Conservation (phyloP, 2,888 invertebrate species). For the Eudasyphora cyanicolor region DNA sequence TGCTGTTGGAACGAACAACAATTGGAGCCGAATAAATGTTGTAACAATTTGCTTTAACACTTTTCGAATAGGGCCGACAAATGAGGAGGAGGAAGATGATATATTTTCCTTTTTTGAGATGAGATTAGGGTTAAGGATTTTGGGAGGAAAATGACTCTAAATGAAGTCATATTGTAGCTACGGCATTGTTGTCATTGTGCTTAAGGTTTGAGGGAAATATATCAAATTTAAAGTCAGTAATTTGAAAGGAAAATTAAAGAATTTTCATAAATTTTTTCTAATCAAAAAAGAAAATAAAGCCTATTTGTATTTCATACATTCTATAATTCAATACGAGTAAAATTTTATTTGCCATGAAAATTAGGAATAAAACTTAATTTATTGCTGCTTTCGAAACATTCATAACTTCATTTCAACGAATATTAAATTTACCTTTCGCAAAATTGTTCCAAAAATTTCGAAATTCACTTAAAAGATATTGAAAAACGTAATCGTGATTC, state of each 20-base stretch:
- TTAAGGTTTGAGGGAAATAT: not conserved
- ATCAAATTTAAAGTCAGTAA: not conserved
- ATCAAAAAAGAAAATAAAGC: too few species aligned
- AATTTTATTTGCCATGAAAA: too few species aligned
- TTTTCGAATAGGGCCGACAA: not conserved
- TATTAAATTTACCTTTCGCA: not conserved
- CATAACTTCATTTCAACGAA: too few species aligned
- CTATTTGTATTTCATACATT: too few species aligned
- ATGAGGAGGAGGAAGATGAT: not conserved
- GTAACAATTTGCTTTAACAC: conserved; percentile 31
- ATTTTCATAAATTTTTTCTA: too few species aligned
- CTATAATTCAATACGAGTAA: too few species aligned
- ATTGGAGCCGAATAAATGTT: conserved; percentile 1
- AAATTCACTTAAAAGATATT: conserved; percentile 16
- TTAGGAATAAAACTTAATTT: too few species aligned
- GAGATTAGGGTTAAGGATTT: not conserved
- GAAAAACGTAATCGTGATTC: conserved; percentile 2
- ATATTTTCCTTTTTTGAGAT: not conserved
- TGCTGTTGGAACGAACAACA: not conserved
- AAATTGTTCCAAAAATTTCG: not conserved
- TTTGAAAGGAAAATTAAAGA: not conserved
- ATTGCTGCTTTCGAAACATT: too few species aligned
- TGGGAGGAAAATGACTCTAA: not conserved
- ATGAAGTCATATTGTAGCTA: not conserved
- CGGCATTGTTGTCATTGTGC: not conserved